Conservation (phyloP, 92 coral and sea anemone genomes). For the Porites divaricata region DNA sequence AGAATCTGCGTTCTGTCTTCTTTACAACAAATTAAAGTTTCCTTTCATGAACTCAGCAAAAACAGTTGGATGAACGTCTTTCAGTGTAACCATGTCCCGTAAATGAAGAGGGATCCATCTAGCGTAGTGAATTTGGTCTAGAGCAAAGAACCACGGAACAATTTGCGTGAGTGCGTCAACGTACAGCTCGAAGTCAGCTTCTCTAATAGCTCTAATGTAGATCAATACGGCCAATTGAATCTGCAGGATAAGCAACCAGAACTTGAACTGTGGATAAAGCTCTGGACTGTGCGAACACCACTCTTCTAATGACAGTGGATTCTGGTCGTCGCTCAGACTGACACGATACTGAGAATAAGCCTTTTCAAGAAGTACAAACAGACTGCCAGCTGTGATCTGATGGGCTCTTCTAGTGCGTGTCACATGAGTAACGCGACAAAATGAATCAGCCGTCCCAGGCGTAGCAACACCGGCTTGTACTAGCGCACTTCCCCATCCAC, state of each 20-base stretch:
- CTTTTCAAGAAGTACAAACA: conserved; percentile 46
- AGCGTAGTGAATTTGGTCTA: not conserved
- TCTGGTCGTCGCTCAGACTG: conserved; percentile 12
- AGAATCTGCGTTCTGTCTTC: conserved; percentile 24
- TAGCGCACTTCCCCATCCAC: conserved; percentile 54
- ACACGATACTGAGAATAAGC: conserved; percentile 58
- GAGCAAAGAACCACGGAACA: conserved; percentile 35
- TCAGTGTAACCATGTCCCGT: conserved; percentile 45
- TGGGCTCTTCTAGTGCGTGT: conserved; percentile 67
- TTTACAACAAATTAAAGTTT: conserved; percentile 15
- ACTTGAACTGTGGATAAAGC: conserved; percentile 64
- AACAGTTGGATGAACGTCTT: not conserved
- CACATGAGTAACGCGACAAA: conserved; percentile 53
- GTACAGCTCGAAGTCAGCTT: conserved; percentile 53
- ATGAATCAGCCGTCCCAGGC: conserved; percentile 71
- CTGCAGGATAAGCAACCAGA: conserved; percentile 60
- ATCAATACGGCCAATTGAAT: conserved; percentile 29
- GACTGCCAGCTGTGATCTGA: conserved; percentile 70
- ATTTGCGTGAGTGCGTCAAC: conserved; percentile 45
- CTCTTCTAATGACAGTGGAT: conserved; percentile 45
- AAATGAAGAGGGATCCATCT: conserved; percentile 35
- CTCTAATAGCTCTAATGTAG: conserved; percentile 57
- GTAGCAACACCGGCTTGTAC: conserved; percentile 54
- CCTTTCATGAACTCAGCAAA: conserved; percentile 15
- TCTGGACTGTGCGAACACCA: conserved; percentile 54